These are phyloP conservation scores for Nesospiza acunhae DNA, from an alignment of 2,113 vertebrate species.

Conservation along the genomic window DNA sequence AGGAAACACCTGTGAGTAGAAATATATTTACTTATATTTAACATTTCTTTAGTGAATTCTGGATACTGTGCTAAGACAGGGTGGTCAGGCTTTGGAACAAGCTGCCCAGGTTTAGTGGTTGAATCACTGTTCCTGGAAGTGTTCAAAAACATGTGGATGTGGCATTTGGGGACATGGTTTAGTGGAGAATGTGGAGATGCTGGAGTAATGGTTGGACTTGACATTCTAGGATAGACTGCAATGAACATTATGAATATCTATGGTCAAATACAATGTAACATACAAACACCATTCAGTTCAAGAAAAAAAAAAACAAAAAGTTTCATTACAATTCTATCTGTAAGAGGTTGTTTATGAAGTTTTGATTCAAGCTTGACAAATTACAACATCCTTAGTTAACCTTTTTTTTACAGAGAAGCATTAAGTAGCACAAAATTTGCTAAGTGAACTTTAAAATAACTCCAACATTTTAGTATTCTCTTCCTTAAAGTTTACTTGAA, in stretches of 20 bases:
- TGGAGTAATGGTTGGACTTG: background rate
- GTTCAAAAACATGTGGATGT: background rate
- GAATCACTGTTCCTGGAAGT: background rate
- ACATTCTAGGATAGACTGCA: background rate
- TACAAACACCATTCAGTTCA: background rate
- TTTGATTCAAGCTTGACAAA: background rate
- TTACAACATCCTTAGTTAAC: background rate
- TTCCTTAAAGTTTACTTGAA: background rate
- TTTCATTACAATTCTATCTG: background rate
- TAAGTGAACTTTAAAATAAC: background rate
- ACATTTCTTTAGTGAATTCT: background rate
- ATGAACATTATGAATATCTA: background rate
- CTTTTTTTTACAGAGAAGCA: background rate
- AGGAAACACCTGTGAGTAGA: slow-evolving; percentile 83
- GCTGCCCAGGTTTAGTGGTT: background rate
- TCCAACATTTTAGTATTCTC: background rate
- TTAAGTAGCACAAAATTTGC: background rate
- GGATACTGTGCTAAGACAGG: background rate
- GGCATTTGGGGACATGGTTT: background rate
- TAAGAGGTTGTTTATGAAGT: background rate
- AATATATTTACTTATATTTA: background rate
- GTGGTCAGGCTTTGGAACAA: background rate
- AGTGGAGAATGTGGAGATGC: background rate
- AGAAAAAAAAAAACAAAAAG: background rate
- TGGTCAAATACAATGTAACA: background rate